Evolutionary conservation across 2,113 vertebrate species (phyloP).

Genomic region (Copsychus sechellarum): DNA sequence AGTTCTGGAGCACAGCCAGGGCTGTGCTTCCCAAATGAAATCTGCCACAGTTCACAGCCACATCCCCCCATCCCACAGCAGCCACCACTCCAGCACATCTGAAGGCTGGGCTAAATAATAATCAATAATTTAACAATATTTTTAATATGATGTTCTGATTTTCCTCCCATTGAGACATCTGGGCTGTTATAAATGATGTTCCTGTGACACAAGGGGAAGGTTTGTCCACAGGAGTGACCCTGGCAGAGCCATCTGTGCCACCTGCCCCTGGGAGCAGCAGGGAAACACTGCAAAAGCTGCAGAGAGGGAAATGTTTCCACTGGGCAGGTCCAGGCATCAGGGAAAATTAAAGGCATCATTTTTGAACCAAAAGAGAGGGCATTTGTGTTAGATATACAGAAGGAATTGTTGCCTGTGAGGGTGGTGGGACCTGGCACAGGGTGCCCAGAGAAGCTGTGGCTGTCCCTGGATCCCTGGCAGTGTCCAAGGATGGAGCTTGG

Average conservation of each 20-base stretch:
- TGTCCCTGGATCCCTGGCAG: neutral
- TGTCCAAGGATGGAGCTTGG: neutral
- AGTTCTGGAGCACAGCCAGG: neutral
- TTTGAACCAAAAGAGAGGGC: neutral
- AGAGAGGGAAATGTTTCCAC: neutral
- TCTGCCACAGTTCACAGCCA: neutral
- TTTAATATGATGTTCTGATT: neutral
- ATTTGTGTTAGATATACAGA: neutral
- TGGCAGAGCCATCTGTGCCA: neutral
- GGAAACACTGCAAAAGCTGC: neutral
- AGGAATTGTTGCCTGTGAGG: neutral
- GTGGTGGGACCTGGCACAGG: neutral
- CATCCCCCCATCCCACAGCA: neutral
- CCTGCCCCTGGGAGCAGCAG: neutral
- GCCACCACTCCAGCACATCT: neutral
- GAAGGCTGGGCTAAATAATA: neutral
- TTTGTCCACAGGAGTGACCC: neutral
- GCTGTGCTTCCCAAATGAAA: neutral
- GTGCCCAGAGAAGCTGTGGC: neutral
- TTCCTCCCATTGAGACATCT: accelerated
- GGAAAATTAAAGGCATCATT: neutral
- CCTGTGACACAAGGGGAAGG: accelerated
- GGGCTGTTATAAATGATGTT: neutral
- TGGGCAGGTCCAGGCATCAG: neutral
- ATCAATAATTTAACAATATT: neutral